Evolutionary conservation across 2,888 invertebrate species (phyloP).

Genomic region (Orgyia antiqua): DNA sequence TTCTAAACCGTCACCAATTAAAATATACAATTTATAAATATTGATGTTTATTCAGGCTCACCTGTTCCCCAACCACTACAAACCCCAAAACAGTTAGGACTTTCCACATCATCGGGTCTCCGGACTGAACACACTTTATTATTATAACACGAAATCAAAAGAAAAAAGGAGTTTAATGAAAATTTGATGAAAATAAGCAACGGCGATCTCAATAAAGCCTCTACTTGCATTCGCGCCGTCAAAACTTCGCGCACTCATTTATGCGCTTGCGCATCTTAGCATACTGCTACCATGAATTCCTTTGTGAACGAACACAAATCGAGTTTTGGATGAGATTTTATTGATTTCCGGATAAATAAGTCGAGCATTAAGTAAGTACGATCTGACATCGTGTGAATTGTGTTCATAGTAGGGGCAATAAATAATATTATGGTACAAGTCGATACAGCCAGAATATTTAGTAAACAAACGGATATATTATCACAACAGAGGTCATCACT

Average conservation of each 20-base stretch:
- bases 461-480: constrained; percentile 42
- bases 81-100: constrained; percentile 23
- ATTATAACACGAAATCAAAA: no score
- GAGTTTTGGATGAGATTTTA: no score
- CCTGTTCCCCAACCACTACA: constrained; percentile 23
- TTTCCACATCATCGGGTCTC: constrained; percentile 13
- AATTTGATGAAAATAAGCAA: not conserved
- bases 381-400: no score
- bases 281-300: constrained; percentile 15
- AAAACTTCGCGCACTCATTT: constrained; percentile 24
- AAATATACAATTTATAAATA: no score
- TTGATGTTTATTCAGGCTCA: constrained; percentile 3
- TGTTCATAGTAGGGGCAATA: constrained; percentile 30
- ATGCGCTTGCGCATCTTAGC: constrained; percentile 35
- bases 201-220: constrained; percentile 25
- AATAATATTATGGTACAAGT: constrained; percentile 27
- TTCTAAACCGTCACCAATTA: no score
- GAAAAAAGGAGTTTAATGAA: constrained; percentile 20
- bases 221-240: constrained; percentile 46
- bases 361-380: no score
- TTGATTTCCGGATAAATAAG: no score
- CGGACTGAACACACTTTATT: not conserved
- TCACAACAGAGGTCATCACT: constrained; percentile 38
- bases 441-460: constrained; percentile 42
- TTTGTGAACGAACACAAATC: not conserved